phyloP scores from a whole-genome alignment of 53 echinoderm and acorn worm species.

The Henricia sp. region DNA sequence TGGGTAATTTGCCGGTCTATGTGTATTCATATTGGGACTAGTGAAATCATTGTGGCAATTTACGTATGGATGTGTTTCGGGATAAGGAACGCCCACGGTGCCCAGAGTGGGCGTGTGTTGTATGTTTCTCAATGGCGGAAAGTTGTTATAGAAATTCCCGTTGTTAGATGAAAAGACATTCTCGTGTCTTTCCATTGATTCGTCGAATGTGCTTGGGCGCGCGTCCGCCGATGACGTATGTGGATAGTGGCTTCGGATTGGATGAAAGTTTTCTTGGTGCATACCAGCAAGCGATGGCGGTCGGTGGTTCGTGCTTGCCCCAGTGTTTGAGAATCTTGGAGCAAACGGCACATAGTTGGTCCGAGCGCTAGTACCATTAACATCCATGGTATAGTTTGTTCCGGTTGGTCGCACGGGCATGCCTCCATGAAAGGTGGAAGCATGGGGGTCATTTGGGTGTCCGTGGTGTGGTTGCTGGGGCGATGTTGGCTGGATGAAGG shows the following conservation, averaged over 20 bases:
- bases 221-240: background rate
- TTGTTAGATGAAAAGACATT: background rate
- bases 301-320: background rate
- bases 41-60: background rate
- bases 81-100: background rate
- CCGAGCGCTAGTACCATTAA: background rate
- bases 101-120: background rate
- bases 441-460: background rate
- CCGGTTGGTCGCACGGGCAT: background rate
- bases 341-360: background rate
- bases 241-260: background rate
- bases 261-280: background rate
- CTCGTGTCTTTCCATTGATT: conserved; percentile 8
- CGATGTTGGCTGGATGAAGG: background rate
- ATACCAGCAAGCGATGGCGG: background rate
- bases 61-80: background rate
- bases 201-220: background rate
- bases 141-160: background rate
- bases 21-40: background rate
- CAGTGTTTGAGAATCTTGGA: background rate
- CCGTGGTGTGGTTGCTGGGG: background rate
- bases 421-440: background rate
- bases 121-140: conserved; percentile 24
- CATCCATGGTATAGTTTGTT: background rate
- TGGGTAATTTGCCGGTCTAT: background rate